phyloP scores from a whole-genome alignment of 2,888 invertebrate species.

The Ypsolopha scabrella region DNA sequence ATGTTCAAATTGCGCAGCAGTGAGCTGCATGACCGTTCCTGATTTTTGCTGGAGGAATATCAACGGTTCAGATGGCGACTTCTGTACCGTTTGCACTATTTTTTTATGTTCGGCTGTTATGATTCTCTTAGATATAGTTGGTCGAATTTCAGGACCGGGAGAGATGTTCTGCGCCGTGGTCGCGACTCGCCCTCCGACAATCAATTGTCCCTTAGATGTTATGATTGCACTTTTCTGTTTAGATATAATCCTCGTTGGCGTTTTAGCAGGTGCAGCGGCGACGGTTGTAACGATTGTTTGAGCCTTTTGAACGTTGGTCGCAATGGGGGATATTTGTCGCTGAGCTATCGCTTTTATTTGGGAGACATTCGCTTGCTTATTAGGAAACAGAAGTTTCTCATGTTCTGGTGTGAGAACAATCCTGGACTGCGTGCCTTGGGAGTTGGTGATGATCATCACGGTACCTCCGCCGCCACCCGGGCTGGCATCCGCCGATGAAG shows the following conservation, averaged over 20 bases:
- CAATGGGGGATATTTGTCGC: background rate
- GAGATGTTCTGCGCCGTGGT: slow-evolving; percentile 60
- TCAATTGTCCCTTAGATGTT: slow-evolving; percentile 69
- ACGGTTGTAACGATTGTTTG: slow-evolving; percentile 26
- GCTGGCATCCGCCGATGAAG: slow-evolving; percentile 35
- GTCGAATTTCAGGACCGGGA: slow-evolving; percentile 53
- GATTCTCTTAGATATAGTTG: slow-evolving; percentile 35
- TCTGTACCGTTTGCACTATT: slow-evolving; percentile 43
- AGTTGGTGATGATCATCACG: slow-evolving; percentile 74
- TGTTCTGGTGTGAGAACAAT: slow-evolving; percentile 72
- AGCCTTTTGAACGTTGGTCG: slow-evolving; percentile 13
- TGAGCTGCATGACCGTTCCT: slow-evolving; percentile 59
- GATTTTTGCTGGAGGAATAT: slow-evolving; percentile 60
- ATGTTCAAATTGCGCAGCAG: slow-evolving; percentile 63
- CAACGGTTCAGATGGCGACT: slow-evolving; percentile 44
- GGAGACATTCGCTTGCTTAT: slow-evolving; percentile 49
- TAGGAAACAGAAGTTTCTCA: slow-evolving; percentile 70
- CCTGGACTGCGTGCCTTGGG: slow-evolving; percentile 71
- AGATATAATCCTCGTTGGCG: slow-evolving; percentile 44
- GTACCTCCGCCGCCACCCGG: slow-evolving; percentile 60
- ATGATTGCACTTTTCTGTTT: slow-evolving; percentile 66
- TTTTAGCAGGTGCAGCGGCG: slow-evolving; percentile 17
- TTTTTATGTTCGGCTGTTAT: slow-evolving; percentile 46
- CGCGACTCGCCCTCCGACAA: slow-evolving; percentile 54
- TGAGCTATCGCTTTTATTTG: slow-evolving; percentile 51